These are phyloP conservation scores for Vireo altiloquus DNA, from an alignment of 2,113 vertebrate genomes.

Conservation along the genomic window DNA sequence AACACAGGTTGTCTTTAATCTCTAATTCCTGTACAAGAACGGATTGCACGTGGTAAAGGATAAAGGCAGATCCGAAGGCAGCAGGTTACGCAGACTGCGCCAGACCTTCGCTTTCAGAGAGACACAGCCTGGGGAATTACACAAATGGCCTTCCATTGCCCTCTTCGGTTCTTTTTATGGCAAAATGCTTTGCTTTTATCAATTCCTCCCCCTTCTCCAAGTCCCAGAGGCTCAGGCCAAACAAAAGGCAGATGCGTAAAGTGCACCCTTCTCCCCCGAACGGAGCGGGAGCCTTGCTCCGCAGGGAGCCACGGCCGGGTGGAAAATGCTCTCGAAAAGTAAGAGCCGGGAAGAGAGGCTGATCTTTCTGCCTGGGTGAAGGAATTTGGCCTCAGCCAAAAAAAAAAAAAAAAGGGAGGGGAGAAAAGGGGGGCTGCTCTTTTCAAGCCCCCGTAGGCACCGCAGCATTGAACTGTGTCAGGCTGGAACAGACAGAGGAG, in stretches of 20 bases:
- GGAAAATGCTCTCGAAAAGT: background rate
- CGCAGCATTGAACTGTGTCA: conserved; percentile 24
- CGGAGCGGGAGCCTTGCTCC: conserved; percentile 22
- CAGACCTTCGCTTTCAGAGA: conserved; percentile 78
- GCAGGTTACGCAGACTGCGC: conserved; percentile 65
- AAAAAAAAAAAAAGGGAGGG: rapidly evolving
- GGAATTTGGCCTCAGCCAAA: conserved; percentile 50
- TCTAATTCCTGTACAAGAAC: conserved; percentile 71
- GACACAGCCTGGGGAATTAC: conserved; percentile 76
- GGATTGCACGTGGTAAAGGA: conserved; percentile 53
- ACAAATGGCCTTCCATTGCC: conserved; percentile 77
- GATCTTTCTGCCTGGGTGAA: conserved; percentile 66
- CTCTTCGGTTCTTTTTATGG: conserved; percentile 76
- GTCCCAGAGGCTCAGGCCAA: conserved; percentile 71
- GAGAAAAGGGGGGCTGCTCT: conserved; percentile 20
- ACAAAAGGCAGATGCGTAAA: conserved; percentile 66
- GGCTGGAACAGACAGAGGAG: background rate
- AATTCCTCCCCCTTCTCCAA: conserved; percentile 56
- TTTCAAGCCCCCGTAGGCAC: conserved; percentile 59
- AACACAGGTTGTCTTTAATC: conserved; percentile 74
- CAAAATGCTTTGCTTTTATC: conserved; percentile 80
- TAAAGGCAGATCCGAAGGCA: conserved; percentile 69
- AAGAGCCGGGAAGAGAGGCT: background rate
- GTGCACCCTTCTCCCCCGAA: conserved; percentile 54
- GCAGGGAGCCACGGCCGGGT: background rate